phyloP scores from a whole-genome alignment of 2,888 invertebrate genomes.

The Congeria kusceri region DNA sequence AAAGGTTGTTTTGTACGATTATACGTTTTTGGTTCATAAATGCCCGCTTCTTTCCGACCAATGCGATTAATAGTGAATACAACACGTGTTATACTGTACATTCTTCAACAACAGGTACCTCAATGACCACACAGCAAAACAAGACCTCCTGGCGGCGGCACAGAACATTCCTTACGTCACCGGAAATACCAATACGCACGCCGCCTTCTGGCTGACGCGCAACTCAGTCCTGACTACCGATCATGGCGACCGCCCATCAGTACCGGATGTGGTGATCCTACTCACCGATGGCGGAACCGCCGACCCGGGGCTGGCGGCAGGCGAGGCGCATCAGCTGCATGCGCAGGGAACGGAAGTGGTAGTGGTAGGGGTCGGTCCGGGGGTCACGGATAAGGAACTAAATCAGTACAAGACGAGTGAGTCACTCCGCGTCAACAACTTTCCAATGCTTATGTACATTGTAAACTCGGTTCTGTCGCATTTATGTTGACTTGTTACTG shows the following conservation, averaged over 20 bases:
- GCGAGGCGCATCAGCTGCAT: slow-evolving; percentile 38
- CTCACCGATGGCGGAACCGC: slow-evolving; percentile 53
- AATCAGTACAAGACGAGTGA: background rate
- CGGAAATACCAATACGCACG: slow-evolving; percentile 47
- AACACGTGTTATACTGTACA: no score
- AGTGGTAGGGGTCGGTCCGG: slow-evolving; percentile 36
- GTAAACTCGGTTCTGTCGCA: no score
- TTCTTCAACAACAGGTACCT: slow-evolving; percentile 21
- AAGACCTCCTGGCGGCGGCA: slow-evolving; percentile 23
- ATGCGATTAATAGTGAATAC: no score
- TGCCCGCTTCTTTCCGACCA: no score
- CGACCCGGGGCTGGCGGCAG: slow-evolving; percentile 37
- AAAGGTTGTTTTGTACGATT: no score
- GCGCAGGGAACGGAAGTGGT: slow-evolving; percentile 32
- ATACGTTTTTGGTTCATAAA: no score
- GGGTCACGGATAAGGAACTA: slow-evolving; percentile 30
- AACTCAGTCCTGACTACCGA: slow-evolving; percentile 39
- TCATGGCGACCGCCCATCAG: slow-evolving; percentile 46
- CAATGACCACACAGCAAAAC: slow-evolving; percentile 14
- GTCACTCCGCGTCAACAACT: background rate
- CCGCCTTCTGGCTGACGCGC: slow-evolving; percentile 46
- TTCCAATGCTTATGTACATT: no score
- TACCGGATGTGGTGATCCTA: slow-evolving; percentile 37
- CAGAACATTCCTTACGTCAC: slow-evolving; percentile 31
- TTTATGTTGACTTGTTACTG: no score